Evolutionary conservation across 1,140 invertebrate genomes (phyloP).

Genomic region (Ladona fulva): DNA sequence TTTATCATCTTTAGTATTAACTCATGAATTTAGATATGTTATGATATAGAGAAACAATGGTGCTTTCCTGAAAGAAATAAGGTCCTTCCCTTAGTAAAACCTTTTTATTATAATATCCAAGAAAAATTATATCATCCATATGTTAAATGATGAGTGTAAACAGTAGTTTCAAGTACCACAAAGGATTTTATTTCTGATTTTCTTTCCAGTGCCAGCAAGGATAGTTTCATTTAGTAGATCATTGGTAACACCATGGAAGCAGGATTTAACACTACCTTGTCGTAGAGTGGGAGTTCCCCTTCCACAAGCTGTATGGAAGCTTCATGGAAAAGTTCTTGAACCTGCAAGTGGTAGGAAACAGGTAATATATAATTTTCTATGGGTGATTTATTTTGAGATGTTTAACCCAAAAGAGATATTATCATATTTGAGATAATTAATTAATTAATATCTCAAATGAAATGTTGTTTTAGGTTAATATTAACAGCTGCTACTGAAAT

Average conservation of each 20-base stretch:
- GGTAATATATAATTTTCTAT: neutral
- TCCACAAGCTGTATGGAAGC: constrained; percentile 62
- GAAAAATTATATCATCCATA: no score
- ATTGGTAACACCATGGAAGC: constrained; percentile 74
- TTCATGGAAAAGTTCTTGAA: constrained; percentile 58
- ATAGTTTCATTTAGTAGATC: constrained; percentile 72
- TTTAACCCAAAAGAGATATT: no score
- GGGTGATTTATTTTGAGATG: no score
- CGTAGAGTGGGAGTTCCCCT: constrained; percentile 68
- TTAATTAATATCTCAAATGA: no score
- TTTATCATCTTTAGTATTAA: no score
- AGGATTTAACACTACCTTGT: constrained; percentile 67
- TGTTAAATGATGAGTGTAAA: neutral
- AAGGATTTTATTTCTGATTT: constrained; percentile 18
- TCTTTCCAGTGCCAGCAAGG: constrained; percentile 57
- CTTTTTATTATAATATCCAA: no score
- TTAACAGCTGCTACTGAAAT: neutral
- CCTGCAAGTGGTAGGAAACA: constrained; percentile 14
- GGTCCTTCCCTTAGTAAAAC: no score
- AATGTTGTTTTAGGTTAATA: neutral
- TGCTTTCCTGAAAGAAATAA: no score
- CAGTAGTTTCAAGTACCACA: neutral
- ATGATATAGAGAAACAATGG: no score
- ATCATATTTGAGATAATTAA: no score
- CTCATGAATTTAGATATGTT: no score